These are phyloP conservation scores for Catharus minimus DNA, from an alignment of 2,113 vertebrate species.

Conservation along the genomic window DNA sequence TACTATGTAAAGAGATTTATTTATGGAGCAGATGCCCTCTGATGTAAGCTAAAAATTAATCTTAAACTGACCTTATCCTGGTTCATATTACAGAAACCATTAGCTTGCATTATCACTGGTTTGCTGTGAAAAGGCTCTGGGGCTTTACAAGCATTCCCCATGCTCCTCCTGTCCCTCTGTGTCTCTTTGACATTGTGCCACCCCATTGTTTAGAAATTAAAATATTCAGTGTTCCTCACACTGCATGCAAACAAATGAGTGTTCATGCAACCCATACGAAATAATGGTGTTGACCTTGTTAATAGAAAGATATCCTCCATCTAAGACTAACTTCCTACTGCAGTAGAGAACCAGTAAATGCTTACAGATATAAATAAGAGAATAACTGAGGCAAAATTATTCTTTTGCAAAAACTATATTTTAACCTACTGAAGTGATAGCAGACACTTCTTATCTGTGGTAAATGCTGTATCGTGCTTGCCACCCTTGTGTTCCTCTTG, in stretches of 20 bases:
- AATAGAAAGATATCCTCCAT: conserved; percentile 33
- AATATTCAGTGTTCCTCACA: conserved; percentile 17
- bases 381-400: background rate
- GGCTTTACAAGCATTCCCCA: background rate
- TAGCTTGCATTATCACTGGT: conserved; percentile 18
- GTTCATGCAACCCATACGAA: conserved; percentile 12
- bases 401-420: background rate
- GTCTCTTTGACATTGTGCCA: conserved; percentile 62
- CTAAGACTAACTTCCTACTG: background rate
- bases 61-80: conserved; percentile 30
- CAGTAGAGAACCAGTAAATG: background rate
- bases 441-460: background rate
- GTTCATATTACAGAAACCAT: conserved; percentile 23
- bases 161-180: conserved; percentile 1
- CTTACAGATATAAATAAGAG: background rate
- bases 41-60: conserved; percentile 5
- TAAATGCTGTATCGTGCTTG: background rate
- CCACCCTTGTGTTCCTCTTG: background rate
- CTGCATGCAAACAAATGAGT: conserved; percentile 18
- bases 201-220: conserved; percentile 64
- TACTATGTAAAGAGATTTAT: conserved; percentile 1
- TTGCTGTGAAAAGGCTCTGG: conserved; percentile 26
- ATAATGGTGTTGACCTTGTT: conserved; percentile 23
- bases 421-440: background rate
- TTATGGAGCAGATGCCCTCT: conserved; percentile 28